phyloP scores from a whole-genome alignment of 1,140 invertebrate genomes.

The Eumeta japonica region DNA sequence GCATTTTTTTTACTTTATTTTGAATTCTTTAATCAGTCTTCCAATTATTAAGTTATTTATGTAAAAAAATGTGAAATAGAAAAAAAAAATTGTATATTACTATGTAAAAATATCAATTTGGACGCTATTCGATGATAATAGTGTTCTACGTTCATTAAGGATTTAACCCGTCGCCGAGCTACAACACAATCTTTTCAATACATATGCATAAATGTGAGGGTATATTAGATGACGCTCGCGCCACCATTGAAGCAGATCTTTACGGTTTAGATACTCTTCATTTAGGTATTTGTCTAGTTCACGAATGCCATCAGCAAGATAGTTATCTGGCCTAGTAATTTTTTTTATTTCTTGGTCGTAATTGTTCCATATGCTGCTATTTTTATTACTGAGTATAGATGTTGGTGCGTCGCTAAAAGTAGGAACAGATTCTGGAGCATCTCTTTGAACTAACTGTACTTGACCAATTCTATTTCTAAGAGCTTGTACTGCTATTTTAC shows the following conservation, averaged over 20 bases:
- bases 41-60: too few species aligned
- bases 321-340: slow-evolving; percentile 5
- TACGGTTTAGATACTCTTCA: slow-evolving; percentile 11
- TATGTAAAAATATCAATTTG: slow-evolving; percentile 3
- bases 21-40: too few species aligned
- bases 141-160: background rate
- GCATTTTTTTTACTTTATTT: too few species aligned
- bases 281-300: slow-evolving; percentile 19
- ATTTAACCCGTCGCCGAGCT: slow-evolving; percentile 4
- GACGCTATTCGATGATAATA: background rate
- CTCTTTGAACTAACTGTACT: background rate
- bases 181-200: background rate
- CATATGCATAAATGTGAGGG: background rate
- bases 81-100: slow-evolving; percentile 1
- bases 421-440: background rate
- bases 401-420: background rate
- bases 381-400: background rate
- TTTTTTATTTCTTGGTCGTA: background rate
- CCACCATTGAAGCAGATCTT: slow-evolving; percentile 18
- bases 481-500: background rate
- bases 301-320: slow-evolving; percentile 7
- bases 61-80: too few species aligned
- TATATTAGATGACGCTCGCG: slow-evolving; percentile 15
- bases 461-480: background rate
- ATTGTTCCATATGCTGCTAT: slow-evolving; percentile 1